phyloP scores from a whole-genome alignment of 2,797 vertebrate species.

The Parambassis ranga region DNA sequence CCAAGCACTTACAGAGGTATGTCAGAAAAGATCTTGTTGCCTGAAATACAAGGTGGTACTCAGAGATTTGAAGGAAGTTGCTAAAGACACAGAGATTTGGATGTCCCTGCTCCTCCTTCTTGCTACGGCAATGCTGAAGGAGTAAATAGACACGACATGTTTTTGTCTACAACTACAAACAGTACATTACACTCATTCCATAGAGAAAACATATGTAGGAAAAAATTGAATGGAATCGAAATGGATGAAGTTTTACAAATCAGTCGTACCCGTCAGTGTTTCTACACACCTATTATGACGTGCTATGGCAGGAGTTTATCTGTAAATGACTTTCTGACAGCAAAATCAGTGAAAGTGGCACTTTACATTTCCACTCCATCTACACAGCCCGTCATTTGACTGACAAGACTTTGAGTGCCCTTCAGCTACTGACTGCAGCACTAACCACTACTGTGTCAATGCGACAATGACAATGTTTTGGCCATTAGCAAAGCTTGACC shows the following conservation, averaged over 20 bases:
- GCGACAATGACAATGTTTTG: slow-evolving; percentile 65
- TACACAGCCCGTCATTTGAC: slow-evolving; percentile 50
- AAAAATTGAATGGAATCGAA: too few species aligned
- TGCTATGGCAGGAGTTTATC: slow-evolving; percentile 12
- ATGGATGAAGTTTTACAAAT: neutral
- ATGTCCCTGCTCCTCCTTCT: too few species aligned
- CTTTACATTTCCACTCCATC: slow-evolving; percentile 60
- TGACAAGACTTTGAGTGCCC: slow-evolving; percentile 45
- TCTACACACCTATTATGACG: neutral
- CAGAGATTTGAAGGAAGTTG: too few species aligned
- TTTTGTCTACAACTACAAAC: too few species aligned
- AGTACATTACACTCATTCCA: too few species aligned
- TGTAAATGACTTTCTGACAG: slow-evolving; percentile 46
- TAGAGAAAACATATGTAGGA: too few species aligned
- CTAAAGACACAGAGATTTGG: too few species aligned
- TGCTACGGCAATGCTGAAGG: too few species aligned
- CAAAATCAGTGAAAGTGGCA: slow-evolving; percentile 47
- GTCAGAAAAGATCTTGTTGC: neutral
- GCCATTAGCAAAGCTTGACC: slow-evolving; percentile 63
- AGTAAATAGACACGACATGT: too few species aligned
- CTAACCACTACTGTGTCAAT: slow-evolving; percentile 47
- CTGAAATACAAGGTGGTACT: too few species aligned
- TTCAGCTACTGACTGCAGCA: slow-evolving; percentile 51
- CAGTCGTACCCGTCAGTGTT: neutral
- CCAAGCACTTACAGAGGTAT: slow-evolving; percentile 79